Evolutionary conservation across 2,888 invertebrate species (phyloP).

Genomic region (Doris montereyensis): DNA sequence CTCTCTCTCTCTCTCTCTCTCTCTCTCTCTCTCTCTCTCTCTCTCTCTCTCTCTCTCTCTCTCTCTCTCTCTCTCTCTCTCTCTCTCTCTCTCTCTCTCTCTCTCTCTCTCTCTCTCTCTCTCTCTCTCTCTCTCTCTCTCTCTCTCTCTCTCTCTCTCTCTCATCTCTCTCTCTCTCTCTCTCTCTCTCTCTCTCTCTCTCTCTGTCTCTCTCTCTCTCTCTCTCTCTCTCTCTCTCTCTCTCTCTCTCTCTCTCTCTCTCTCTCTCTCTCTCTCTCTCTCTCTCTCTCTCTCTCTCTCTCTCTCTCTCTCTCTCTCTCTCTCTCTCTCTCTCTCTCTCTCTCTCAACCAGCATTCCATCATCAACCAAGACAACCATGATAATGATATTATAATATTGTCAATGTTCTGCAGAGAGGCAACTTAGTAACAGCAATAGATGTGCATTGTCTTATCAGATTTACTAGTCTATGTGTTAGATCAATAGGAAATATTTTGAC

Average conservation of each 20-base stretch:
- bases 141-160: background rate
- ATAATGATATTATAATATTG: too few relatives aligned
- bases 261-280: background rate
- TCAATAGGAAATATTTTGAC: too few relatives aligned
- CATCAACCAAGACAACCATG: too few relatives aligned
- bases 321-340: background rate
- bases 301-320: slow-evolving; percentile 17
- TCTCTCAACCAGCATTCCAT: background rate
- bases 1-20: too few relatives aligned
- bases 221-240: background rate
- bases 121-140: background rate
- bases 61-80: too few relatives aligned
- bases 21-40: too few relatives aligned
- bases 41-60: too few relatives aligned
- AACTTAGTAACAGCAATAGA: too few relatives aligned
- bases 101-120: background rate
- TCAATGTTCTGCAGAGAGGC: too few relatives aligned
- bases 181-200: background rate
- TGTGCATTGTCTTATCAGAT: too few relatives aligned
- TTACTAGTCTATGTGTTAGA: too few relatives aligned
- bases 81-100: too few relatives aligned
- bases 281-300: slow-evolving; percentile 17
- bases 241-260: background rate
- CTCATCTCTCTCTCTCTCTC: background rate
- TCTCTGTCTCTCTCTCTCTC: background rate